Conservation (phyloP, 2,797 vertebrate genomes). For the Oceanodroma leucorhoa region DNA sequence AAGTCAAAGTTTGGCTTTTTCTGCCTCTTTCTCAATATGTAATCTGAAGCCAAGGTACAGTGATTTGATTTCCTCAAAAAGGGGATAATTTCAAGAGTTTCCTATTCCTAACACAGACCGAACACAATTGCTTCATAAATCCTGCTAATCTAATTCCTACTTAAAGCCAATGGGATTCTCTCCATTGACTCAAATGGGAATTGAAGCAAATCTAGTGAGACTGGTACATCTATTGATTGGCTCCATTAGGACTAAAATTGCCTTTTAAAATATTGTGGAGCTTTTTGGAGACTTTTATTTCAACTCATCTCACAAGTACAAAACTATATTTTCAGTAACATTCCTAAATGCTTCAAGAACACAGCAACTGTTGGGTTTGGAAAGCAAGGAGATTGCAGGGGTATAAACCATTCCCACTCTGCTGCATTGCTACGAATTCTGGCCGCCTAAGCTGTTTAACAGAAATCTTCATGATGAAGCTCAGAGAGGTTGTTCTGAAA, state of each 20-base stretch:
- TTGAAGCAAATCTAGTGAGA: conserved; percentile 40
- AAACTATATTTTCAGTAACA: neutral
- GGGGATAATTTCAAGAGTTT: neutral
- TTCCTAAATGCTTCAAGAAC: neutral
- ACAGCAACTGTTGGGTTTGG: neutral
- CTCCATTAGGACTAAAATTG: conserved; percentile 15
- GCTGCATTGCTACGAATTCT: neutral
- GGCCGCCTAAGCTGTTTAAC: neutral
- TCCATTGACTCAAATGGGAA: conserved; percentile 33
- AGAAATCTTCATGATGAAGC: neutral
- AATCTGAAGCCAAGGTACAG: neutral
- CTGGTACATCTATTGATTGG: neutral
- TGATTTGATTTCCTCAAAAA: neutral
- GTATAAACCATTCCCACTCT: neutral
- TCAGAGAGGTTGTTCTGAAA: neutral
- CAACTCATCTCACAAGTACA: neutral
- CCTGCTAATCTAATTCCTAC: conserved; percentile 5
- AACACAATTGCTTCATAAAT: conserved; percentile 28
- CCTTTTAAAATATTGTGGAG: neutral
- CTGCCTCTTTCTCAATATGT: neutral
- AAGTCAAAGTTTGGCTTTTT: neutral
- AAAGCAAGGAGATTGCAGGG: neutral
- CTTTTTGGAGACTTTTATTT: neutral
- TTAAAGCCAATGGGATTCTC: conserved; percentile 18
- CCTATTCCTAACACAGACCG: neutral